These are phyloP conservation scores for Vulpes vulpes DNA, from an alignment of 2,113 vertebrate species.

Conservation along the genomic window DNA sequence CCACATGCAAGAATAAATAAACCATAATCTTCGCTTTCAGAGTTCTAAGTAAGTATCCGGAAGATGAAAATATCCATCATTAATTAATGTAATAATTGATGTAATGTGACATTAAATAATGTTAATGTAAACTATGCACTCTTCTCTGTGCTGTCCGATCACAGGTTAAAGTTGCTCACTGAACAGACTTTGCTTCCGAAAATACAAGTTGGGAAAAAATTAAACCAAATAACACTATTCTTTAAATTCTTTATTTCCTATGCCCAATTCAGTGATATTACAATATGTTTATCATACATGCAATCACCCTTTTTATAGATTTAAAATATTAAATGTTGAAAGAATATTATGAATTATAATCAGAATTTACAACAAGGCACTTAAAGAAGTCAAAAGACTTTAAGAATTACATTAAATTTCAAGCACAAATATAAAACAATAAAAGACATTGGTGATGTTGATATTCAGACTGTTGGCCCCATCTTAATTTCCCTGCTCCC, in stretches of 20 bases:
- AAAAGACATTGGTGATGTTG: neutral
- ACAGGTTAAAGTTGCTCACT: neutral
- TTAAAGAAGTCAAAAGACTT: neutral
- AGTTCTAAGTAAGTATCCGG: neutral
- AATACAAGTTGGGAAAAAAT: constrained; percentile 4
- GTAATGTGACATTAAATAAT: too few species aligned
- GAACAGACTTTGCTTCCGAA: neutral
- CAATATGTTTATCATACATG: neutral
- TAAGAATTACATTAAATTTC: neutral
- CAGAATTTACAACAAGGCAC: neutral
- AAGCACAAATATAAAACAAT: neutral
- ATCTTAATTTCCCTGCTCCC: neutral
- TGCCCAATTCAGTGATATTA: neutral
- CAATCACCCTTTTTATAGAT: neutral
- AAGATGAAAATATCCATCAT: neutral
- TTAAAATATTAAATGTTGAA: neutral
- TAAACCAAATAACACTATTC: constrained; percentile 29
- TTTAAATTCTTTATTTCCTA: constrained; percentile 71
- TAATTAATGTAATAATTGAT: too few species aligned
- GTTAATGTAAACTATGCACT: neutral
- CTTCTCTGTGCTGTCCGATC: neutral
- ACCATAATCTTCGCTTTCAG: neutral
- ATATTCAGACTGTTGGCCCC: constrained; percentile 3
- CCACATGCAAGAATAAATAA: neutral
- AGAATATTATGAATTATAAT: constrained; percentile 42